Evolutionary conservation across 2,797 vertebrate genomes (phyloP), one percentile per base, ranked within the genome.

Genomic region (Kryptolebias ocellatus): DNA sequence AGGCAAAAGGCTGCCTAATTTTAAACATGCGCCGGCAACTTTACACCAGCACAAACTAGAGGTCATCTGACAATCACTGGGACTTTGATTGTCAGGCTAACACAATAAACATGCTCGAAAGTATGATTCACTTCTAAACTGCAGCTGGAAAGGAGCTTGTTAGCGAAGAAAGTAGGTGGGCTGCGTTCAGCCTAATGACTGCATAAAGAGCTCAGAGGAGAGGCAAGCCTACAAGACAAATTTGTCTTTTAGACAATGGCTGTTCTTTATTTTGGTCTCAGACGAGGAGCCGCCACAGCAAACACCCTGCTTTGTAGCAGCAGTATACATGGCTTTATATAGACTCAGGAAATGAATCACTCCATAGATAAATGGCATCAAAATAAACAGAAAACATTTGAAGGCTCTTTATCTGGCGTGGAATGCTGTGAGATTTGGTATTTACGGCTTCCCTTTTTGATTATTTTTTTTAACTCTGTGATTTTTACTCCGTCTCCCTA

Each of bases 291-390:
- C 72, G 61, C 72, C 85, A 70, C 4, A 50, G 79, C 53, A 20
- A 62, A 81, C 58, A 76, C 64, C 31, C 17, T 39, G 53, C 68
- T 63, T 68, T 79, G 77, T 63, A 74, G 79, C 78, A 76, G 59
- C 75, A 84, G 74, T 52, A 55, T 47, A 8, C 73, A 64, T 28
- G 66, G 65, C 77, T 92, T 90, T 86, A 86, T 85, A 87, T 87
- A 87, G 85, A 78, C 68, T 46, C 83, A 74, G 87, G 85, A 92
- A 90, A 86, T 89, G 82, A 90, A 84, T 91, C 87, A 90, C 73
- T 64, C 65, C 0, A 45, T 82, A 84, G 82, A 83, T 83, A 86
- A 76, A 88, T 76, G 79, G 76, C 79, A 84, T 66, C 71, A 81
- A 82, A 85, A 87, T 80, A 82, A 83, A 86, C 69, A 71, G 54